A percentile compares a stretch with the other conserved stretches of the same genome.
Evolutionary conservation across 1,140 invertebrate genomes (phyloP).

Genomic region (Frieseomelitta varia): DNA sequence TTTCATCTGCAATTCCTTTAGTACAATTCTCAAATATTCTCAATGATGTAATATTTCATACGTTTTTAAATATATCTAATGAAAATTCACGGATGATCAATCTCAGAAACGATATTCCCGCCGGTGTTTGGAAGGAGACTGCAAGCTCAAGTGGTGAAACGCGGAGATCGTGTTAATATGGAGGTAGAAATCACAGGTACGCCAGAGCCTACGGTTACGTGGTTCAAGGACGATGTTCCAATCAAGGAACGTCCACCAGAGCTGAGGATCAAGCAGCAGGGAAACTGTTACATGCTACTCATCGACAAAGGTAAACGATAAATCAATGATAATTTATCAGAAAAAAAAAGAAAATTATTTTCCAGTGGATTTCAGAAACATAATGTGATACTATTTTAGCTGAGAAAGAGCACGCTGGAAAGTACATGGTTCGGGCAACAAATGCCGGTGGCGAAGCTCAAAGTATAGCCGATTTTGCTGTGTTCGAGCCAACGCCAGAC

Average conservation of each 20-base stretch:
- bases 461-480: conserved; percentile 89
- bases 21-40: too few relatives aligned
- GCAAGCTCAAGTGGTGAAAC: conserved; percentile 89
- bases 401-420: conserved; percentile 85
- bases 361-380: neutral
- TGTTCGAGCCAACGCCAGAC: conserved; percentile 87
- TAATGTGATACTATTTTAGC: conserved; percentile 76
- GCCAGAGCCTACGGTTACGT: conserved; percentile 87
- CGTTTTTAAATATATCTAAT: neutral
- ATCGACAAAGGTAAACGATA: conserved; percentile 86
- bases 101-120: conserved; percentile 88
- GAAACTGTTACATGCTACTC: conserved; percentile 86
- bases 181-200: conserved; percentile 91
- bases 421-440: conserved; percentile 88
- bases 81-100: neutral
- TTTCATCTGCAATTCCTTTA: neutral
- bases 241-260: conserved; percentile 81
- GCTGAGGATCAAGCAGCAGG: conserved; percentile 84
- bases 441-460: conserved; percentile 90
- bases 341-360: neutral
- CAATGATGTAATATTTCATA: too few relatives aligned
- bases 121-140: conserved; percentile 91
- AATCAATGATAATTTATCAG: too few relatives aligned
- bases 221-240: conserved; percentile 88
- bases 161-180: conserved; percentile 88